Evolutionary conservation across 2,113 vertebrate genomes (phyloP).

Genomic region (Urocynchramus pylzowi): DNA sequence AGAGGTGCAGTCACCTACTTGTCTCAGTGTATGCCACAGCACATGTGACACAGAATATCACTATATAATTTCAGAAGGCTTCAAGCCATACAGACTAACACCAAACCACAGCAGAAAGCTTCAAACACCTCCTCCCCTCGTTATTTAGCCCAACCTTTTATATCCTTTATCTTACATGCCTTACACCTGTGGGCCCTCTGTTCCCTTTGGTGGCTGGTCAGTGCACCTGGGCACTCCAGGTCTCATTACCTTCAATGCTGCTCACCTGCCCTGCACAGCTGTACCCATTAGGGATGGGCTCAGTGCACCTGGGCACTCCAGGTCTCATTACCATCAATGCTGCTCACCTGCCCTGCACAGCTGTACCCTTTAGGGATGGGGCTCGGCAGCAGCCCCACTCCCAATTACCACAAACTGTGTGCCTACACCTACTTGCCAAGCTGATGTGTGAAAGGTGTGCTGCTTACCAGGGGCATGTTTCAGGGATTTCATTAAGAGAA

Average conservation of each 20-base stretch:
- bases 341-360: neutral
- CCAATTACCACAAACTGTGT: neutral
- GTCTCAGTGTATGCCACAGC: neutral
- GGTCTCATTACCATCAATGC: too few relatives aligned
- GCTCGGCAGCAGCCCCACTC: neutral
- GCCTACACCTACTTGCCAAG: neutral
- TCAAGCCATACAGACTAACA: neutral
- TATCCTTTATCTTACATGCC: neutral
- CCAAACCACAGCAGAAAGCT: neutral
- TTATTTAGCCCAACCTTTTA: neutral
- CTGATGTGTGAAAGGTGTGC: too few relatives aligned
- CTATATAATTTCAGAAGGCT: neutral
- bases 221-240: neutral
- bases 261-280: neutral
- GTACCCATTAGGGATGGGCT: neutral
- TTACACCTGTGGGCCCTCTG: neutral
- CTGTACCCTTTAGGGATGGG: neutral
- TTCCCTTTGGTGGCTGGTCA: neutral
- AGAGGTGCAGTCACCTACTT: neutral
- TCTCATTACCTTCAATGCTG: too few relatives aligned
- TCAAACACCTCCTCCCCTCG: rapidly evolving
- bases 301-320: neutral
- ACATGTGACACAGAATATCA: neutral
- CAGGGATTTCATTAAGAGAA: neutral
- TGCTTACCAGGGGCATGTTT: rapidly evolving